These are phyloP conservation scores for Ectobius pallidus DNA, from an alignment of 2,888 invertebrate species.

Conservation along the genomic window DNA sequence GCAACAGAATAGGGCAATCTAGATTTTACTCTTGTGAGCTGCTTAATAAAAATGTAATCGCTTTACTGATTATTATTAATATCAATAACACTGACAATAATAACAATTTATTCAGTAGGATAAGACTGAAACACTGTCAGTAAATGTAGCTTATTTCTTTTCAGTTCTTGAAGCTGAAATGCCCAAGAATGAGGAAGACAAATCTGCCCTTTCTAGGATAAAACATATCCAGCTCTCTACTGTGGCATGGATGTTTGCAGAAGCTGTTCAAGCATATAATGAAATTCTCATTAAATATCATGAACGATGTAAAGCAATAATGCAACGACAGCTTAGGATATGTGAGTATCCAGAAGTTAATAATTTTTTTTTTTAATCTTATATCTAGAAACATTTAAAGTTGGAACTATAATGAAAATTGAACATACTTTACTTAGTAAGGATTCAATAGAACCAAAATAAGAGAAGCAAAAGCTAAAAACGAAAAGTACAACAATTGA, in stretches of 20 bases:
- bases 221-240: constrained; percentile 15
- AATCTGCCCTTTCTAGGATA: constrained; percentile 5
- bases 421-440: no score
- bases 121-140: no score
- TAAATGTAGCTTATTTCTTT: neutral
- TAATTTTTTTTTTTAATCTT: no score
- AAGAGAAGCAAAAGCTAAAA: no score
- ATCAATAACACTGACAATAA: neutral
- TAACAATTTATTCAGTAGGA: neutral
- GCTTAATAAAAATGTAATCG: no score
- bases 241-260: neutral
- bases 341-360: no score
- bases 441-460: no score
- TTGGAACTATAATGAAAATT: no score
- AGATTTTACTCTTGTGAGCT: no score
- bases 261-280: constrained; percentile 19
- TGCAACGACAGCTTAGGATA: constrained; percentile 28
- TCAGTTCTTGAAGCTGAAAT: constrained; percentile 20
- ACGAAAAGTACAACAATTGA: no score
- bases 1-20: no score
- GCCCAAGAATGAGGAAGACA: constrained; percentile 3
- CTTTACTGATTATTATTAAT: neutral
- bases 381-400: no score
- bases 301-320: constrained; percentile 31
- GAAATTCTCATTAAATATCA: constrained; percentile 18